Conservation (phyloP, 2,888 invertebrate genomes). For the Micropterix aruncella region DNA sequence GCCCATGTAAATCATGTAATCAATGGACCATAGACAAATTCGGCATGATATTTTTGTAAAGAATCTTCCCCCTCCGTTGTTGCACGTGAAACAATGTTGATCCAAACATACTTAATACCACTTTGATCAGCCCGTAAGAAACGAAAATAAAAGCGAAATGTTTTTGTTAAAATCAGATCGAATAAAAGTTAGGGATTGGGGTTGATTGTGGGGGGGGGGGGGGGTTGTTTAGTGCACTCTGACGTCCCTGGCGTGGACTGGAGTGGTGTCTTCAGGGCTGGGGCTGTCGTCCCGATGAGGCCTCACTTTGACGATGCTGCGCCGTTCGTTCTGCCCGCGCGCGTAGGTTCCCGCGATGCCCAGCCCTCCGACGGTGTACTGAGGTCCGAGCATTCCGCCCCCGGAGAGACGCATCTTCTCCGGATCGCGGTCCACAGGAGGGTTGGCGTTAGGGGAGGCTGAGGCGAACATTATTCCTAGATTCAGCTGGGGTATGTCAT, state of each 20-base stretch:
- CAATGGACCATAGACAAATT: no score
- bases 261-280: slow-evolving; percentile 54
- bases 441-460: slow-evolving; percentile 27
- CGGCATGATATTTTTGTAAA: no score
- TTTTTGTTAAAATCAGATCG: no score
- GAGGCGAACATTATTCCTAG: slow-evolving; percentile 65
- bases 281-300: slow-evolving; percentile 53
- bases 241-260: slow-evolving; percentile 42
- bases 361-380: slow-evolving; percentile 21
- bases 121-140: no score
- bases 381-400: slow-evolving; percentile 20
- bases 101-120: no score
- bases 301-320: slow-evolving; percentile 49
- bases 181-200: no score
- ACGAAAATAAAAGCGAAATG: no score
- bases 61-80: no score
- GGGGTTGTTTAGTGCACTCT: slow-evolving; percentile 42
- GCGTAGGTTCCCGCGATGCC: slow-evolving; percentile 18
- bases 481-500: slow-evolving; percentile 81
- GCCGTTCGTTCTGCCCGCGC: slow-evolving; percentile 37
- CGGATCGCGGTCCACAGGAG: slow-evolving; percentile 34
- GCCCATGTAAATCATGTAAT: no score
- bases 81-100: no score
- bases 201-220: no score
- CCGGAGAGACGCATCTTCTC: slow-evolving; percentile 54